phyloP scores from a whole-genome alignment of 1,140 invertebrate genomes.

The Temnothorax longispinosus region DNA sequence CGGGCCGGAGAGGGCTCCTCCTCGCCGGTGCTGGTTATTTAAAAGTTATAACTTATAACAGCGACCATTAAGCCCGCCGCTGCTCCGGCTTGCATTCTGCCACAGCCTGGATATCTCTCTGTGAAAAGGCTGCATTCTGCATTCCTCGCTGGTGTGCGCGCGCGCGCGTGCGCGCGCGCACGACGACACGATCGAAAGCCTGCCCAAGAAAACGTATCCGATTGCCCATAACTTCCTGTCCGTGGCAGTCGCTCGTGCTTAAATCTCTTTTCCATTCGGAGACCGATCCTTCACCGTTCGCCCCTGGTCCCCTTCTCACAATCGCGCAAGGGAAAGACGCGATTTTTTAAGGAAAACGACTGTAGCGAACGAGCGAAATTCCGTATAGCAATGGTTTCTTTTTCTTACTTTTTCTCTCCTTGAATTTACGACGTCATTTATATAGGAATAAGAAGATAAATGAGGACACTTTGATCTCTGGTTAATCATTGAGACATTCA shows the following conservation, averaged over 20 bases:
- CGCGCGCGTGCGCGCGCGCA: constrained; percentile 57
- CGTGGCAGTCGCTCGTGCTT: constrained; percentile 23
- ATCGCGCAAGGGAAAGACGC: neutral
- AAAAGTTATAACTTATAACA: constrained; percentile 83
- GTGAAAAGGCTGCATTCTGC: constrained; percentile 74
- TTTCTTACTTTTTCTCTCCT: neutral
- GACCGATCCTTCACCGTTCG: neutral
- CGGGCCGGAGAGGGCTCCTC: neutral
- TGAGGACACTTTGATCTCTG: neutral
- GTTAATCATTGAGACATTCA: neutral
- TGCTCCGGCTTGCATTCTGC: constrained; percentile 60
- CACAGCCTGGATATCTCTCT: constrained; percentile 61
- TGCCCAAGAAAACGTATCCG: constrained; percentile 54
- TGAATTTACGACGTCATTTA: neutral
- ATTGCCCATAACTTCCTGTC: constrained; percentile 60
- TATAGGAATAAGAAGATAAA: neutral
- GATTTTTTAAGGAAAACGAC: constrained; percentile 15
- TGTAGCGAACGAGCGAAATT: constrained; percentile 5
- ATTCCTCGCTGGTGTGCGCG: constrained; percentile 69
- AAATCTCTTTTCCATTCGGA: constrained; percentile 24
- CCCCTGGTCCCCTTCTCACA: neutral
- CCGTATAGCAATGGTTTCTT: neutral
- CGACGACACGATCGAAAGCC: constrained; percentile 67
- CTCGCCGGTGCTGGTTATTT: constrained; percentile 75
- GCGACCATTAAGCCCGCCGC: constrained; percentile 78